Evolutionary conservation across 2,888 invertebrate species (phyloP).

Genomic region (Caenorhabditis angaria): DNA sequence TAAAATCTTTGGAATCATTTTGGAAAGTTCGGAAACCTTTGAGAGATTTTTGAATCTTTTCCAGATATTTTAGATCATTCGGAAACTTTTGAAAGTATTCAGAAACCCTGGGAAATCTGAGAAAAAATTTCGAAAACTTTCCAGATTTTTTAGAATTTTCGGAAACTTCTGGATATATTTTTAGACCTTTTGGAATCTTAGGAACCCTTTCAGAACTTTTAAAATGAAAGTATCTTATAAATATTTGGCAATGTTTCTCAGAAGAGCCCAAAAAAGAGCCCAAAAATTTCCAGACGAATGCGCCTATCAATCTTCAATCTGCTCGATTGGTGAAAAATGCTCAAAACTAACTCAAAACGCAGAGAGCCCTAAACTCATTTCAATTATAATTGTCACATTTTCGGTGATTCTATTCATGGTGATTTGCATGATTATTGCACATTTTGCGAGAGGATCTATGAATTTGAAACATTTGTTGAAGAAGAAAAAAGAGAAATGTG

Average conservation of each 20-base stretch:
- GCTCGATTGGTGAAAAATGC: conserved; percentile 55
- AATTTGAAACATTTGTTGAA: conserved; percentile 54
- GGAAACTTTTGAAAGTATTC: too few relatives aligned
- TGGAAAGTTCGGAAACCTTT: too few relatives aligned
- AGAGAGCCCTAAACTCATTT: conserved; percentile 25
- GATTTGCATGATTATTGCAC: conserved; percentile 49
- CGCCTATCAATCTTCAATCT: conserved; percentile 63
- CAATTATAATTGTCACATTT: conserved; percentile 43
- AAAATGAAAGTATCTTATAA: not conserved
- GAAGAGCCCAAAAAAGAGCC: not conserved
- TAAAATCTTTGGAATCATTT: too few relatives aligned
- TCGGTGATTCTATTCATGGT: conserved; percentile 54
- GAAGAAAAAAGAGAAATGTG: conserved; percentile 60
- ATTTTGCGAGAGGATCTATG: conserved; percentile 56
- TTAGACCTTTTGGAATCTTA: too few relatives aligned
- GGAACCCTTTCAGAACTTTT: too few relatives aligned
- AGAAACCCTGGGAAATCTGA: too few relatives aligned
- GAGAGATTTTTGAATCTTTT: too few relatives aligned
- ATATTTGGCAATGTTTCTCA: conserved; percentile 1
- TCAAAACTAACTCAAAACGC: conserved; percentile 40
- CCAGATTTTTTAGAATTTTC: too few relatives aligned
- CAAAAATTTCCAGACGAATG: conserved; percentile 59
- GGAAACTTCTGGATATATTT: too few relatives aligned
- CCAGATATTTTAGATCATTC: too few relatives aligned
- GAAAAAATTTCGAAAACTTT: too few relatives aligned